These are phyloP conservation scores for Quadriops clusia DNA, from an alignment of 2,888 invertebrate genomes.

Conservation along the genomic window DNA sequence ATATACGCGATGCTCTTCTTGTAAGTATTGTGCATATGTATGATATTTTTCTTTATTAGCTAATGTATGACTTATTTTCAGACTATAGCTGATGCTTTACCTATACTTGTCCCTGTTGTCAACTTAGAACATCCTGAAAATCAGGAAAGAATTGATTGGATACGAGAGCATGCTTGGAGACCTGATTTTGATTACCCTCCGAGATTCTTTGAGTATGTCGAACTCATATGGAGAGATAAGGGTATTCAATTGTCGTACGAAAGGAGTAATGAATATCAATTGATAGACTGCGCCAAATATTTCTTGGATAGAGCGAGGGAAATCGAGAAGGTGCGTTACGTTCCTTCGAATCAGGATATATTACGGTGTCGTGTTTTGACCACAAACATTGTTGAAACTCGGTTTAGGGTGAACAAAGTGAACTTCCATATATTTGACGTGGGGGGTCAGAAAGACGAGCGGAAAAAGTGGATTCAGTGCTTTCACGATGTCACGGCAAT, in stretches of 20 bases:
- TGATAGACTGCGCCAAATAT: slow-evolving; percentile 99
- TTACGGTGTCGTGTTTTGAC: slow-evolving; percentile 99
- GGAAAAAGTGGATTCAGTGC: slow-evolving; percentile 99
- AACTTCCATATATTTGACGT: slow-evolving; percentile 99
- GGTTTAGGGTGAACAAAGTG: slow-evolving; percentile 98
- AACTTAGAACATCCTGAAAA: slow-evolving; percentile 86
- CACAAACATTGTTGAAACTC: slow-evolving; percentile 99
- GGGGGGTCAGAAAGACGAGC: slow-evolving; percentile 97
- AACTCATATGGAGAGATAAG: slow-evolving; percentile 93
- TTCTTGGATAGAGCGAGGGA: slow-evolving; percentile 63
- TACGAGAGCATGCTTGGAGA: slow-evolving; percentile 91
- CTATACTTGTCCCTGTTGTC: slow-evolving; percentile 93
- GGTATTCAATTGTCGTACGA: slow-evolving; percentile 93
- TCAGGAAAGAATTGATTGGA: slow-evolving; percentile 91
- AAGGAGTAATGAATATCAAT: slow-evolving; percentile 98
- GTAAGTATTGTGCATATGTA: no score
- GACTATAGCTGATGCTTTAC: slow-evolving; percentile 99
- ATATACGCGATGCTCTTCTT: slow-evolving; percentile 98
- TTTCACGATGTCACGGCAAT: slow-evolving; percentile 99
- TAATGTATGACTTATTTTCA: slow-evolving; percentile 34
- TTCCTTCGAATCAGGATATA: slow-evolving; percentile 98
- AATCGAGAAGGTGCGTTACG: slow-evolving; percentile 93
- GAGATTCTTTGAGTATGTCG: slow-evolving; percentile 98
- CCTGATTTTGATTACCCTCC: slow-evolving; percentile 88
- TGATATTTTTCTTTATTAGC: no score